Conservation (phyloP, 1,140 invertebrate species). For the Sinella curviseta region DNA sequence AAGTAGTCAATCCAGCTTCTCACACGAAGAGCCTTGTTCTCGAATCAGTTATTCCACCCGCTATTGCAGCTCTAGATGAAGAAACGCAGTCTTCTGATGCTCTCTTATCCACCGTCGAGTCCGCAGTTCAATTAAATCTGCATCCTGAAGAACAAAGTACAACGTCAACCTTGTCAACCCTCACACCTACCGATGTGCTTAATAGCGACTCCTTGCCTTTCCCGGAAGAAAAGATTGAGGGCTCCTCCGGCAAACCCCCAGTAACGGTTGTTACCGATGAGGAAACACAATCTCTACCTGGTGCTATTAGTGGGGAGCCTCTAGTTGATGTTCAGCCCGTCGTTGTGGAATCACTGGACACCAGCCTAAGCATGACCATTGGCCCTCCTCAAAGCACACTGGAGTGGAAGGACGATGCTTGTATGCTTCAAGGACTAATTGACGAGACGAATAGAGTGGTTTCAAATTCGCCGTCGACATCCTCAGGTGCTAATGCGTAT, state of each 20-base stretch:
- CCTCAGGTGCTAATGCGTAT: not conserved
- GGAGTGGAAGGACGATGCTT: not conserved
- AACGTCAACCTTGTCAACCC: not conserved
- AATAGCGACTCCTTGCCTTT: not conserved
- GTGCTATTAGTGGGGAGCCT: not conserved
- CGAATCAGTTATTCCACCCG: not conserved
- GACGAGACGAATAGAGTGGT: not conserved
- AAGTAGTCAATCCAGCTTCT: not conserved
- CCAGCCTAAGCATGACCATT: not conserved
- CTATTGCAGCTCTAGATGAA: not conserved
- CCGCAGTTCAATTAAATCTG: not conserved
- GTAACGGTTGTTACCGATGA: not conserved
- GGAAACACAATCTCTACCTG: not conserved
- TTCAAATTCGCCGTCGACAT: not conserved
- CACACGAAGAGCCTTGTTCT: not conserved
- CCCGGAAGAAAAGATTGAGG: not conserved
- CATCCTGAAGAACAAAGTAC: not conserved
- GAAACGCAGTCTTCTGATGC: constrained; percentile 7
- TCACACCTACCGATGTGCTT: not conserved
- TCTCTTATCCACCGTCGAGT: not conserved
- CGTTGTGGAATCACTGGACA: not conserved
- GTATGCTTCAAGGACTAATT: not conserved
- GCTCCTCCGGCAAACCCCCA: not conserved
- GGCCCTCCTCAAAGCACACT: not conserved
- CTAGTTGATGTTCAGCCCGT: not conserved